Evolutionary conservation across 2,888 invertebrate species (phyloP).

Genomic region (Mesorhabditis spiculigera): DNA sequence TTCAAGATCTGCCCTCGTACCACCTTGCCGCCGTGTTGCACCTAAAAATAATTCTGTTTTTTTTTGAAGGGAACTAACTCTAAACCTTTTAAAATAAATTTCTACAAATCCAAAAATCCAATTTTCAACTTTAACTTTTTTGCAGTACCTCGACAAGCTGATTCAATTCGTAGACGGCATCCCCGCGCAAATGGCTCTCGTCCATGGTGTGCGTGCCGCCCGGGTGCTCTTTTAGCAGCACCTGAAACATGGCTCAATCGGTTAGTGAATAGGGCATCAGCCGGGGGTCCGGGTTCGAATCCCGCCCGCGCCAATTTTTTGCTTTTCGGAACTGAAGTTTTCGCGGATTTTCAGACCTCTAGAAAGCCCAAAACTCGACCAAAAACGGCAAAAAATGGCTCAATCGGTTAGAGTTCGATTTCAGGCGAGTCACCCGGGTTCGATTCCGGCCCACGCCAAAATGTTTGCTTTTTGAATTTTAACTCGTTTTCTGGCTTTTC

Average conservation of each 20-base stretch:
- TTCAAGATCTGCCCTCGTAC: slow-evolving; percentile 76
- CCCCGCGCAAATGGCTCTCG: slow-evolving; percentile 12
- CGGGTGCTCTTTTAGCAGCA: slow-evolving; percentile 77
- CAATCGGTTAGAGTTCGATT: too few species aligned
- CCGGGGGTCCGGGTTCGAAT: too few species aligned
- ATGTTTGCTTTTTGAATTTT: neutral
- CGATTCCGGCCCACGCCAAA: too few species aligned
- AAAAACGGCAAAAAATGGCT: too few species aligned
- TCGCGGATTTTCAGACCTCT: too few species aligned
- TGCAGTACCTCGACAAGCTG: slow-evolving; percentile 13
- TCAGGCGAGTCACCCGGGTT: too few species aligned
- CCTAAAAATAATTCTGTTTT: slow-evolving; percentile 20
- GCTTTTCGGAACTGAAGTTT: too few species aligned
- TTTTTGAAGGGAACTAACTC: slow-evolving; percentile 1
- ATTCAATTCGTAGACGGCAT: slow-evolving; percentile 15
- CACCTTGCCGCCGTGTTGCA: slow-evolving; percentile 49
- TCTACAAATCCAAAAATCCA: neutral
- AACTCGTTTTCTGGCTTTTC: neutral
- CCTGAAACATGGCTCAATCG: slow-evolving; percentile 64
- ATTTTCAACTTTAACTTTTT: too few species aligned
- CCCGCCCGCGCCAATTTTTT: too few species aligned
- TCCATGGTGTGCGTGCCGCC: slow-evolving; percentile 23
- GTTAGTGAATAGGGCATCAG: neutral
- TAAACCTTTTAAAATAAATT: neutral
- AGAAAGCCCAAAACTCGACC: too few species aligned